Evolutionary conservation across 2,113 vertebrate genomes (phyloP).

Genomic region (Urocynchramus pylzowi): DNA sequence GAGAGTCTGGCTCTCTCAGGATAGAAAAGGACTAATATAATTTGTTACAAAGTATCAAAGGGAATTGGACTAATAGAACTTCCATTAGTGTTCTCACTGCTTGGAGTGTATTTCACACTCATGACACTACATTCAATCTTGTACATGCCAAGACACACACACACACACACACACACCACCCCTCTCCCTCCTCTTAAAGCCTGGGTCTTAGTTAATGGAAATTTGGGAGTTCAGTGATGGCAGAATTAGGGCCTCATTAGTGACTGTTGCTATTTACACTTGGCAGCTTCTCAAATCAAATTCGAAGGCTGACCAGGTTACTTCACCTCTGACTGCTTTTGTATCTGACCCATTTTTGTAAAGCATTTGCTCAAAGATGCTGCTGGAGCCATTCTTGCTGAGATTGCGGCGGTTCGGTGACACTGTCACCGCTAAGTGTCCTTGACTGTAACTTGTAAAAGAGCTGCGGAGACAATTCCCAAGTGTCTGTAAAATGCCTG

Average conservation of each 20-base stretch:
- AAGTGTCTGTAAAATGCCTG: background rate
- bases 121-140: background rate
- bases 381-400: background rate
- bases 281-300: constrained; percentile 24
- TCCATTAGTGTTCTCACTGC: background rate
- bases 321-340: background rate
- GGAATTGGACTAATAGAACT: background rate
- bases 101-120: background rate
- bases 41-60: background rate
- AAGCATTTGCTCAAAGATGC: background rate
- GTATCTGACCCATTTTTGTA: background rate
- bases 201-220: constrained; percentile 32
- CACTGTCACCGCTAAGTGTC: constrained; percentile 20
- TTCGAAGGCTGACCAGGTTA: background rate
- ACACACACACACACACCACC: background rate
- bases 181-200: background rate
- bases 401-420: background rate
- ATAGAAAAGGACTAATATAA: background rate
- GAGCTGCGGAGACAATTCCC: background rate
- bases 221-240: background rate
- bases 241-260: constrained; percentile 21
- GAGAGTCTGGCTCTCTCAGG: background rate
- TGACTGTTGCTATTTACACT: constrained; percentile 29
- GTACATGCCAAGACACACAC: background rate
- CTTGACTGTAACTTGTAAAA: constrained; percentile 20